Base-by-base conservation (phyloP, 2,113 vertebrate species). In the Parus major region DNA sequence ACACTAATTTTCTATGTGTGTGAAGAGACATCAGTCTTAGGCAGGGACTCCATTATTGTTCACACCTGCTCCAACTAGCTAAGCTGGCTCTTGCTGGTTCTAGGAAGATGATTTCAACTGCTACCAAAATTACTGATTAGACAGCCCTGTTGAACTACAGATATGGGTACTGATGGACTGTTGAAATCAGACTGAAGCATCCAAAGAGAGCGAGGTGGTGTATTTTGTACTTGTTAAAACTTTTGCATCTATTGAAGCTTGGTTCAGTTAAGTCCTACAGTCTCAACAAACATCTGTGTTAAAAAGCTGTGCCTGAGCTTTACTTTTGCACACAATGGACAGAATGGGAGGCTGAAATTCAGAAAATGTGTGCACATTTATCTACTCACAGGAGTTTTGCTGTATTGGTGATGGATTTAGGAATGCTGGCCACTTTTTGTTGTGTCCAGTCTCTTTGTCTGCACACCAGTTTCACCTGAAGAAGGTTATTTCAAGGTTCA, bases 331-430 rank as follows among this genome's bases (percentile, higher is more conserved):
- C 15, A 1, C 0, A 0, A 4, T 41, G 35, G 35, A 21, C 29
- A 44, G 46, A 82, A 24, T 9, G 5, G 31, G 56, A 80, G 33
- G 12, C 41, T 86, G 27, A 41, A 88, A 60, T 33, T 88, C 11
- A 69, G 77, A n/a, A 42, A 86, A 33, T 0, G 0, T 9, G n/a
- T 2, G 1, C 15, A 5, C 18, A 10, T 31, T 72, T 79, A 29
- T 35, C 21, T 60, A 14, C 24, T 29, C 44, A 13, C 28, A 65
- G 23, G 22, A 53, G 9, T n/a, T 86, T 27, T 56, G 12, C 49
- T 73, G 12, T 52, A 16, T 39, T 7, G 3, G n/a, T 57, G 36
- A 12, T 59, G 15, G 13, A 29, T 66, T 83, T 55, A 29, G 25
- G 21, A 66, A 29, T 6, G 4, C 18, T 73, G 61, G 29, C 23